Percentiles rank a stretch among this genome's conserved stretches.
Evolutionary conservation across 2,797 vertebrate species (phyloP).

Genomic region (Chiroxiphia lanceolata): DNA sequence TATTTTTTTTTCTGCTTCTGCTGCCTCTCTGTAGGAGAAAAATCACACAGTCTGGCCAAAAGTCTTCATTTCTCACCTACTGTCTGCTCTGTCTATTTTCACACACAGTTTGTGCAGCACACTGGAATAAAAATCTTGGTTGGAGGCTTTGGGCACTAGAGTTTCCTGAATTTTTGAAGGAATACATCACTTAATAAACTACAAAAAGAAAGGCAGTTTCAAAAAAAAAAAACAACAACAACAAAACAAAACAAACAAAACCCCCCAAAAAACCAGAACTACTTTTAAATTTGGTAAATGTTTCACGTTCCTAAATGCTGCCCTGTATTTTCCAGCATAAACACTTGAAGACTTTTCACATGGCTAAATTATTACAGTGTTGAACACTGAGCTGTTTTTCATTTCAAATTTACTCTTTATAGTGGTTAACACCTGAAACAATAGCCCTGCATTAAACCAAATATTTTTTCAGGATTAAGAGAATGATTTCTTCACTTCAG

Average conservation of each 20-base stretch:
- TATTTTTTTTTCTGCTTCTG: neutral
- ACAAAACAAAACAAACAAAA: no score
- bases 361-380: neutral
- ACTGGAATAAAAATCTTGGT: neutral
- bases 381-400: neutral
- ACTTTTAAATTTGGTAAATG: neutral
- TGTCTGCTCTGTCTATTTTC: neutral
- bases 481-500: neutral
- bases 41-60: neutral
- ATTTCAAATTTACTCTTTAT: neutral
- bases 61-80: conserved; percentile 6
- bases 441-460: neutral
- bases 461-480: neutral
- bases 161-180: neutral
- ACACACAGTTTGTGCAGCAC: neutral
- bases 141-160: neutral
- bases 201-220: neutral
- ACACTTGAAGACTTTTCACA: neutral
- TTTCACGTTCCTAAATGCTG: neutral
- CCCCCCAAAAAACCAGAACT: no score
- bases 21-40: neutral
- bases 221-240: neutral
- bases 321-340: neutral
- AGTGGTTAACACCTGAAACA: neutral
- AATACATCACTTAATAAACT: neutral